These are phyloP conservation scores for Stegana nigrithorax DNA, from an alignment of 2,888 invertebrate species.

Conservation along the genomic window DNA sequence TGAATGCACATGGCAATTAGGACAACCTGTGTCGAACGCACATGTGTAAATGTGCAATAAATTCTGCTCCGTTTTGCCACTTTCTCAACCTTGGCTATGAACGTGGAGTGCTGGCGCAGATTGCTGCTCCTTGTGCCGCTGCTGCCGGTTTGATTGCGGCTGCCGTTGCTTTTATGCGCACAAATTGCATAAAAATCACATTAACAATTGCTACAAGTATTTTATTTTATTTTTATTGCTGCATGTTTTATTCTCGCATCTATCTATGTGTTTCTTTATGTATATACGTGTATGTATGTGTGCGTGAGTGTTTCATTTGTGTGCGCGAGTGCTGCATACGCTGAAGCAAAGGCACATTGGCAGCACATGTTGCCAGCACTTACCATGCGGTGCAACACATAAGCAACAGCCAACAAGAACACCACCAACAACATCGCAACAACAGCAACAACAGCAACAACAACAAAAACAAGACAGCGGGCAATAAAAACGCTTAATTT, in stretches of 20 bases:
- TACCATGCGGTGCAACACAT: neutral
- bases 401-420: slow-evolving; percentile 11
- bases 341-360: slow-evolving; percentile 34
- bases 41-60: slow-evolving; percentile 9
- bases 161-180: neutral
- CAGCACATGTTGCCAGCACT: slow-evolving; percentile 58
- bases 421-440: slow-evolving; percentile 15
- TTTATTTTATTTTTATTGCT: slow-evolving; percentile 63
- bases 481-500: slow-evolving; percentile 60
- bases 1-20: slow-evolving; percentile 2
- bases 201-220: slow-evolving; percentile 61
- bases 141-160: neutral
- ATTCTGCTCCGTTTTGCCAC: neutral
- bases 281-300: neutral
- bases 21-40: neutral
- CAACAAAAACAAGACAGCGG: too few relatives aligned
- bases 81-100: slow-evolving; percentile 8
- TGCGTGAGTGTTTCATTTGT: neutral
- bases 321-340: neutral
- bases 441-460: slow-evolving; percentile 35
- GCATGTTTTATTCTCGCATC: slow-evolving; percentile 60
- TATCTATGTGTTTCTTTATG: slow-evolving; percentile 55
- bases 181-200: slow-evolving; percentile 58
- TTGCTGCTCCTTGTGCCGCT: neutral
- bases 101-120: too few relatives aligned